A percentile compares a stretch with the other conserved stretches of the same genome.
Evolutionary conservation across 2,797 vertebrate species (phyloP).

Genomic region (Clarias laeviceps): DNA sequence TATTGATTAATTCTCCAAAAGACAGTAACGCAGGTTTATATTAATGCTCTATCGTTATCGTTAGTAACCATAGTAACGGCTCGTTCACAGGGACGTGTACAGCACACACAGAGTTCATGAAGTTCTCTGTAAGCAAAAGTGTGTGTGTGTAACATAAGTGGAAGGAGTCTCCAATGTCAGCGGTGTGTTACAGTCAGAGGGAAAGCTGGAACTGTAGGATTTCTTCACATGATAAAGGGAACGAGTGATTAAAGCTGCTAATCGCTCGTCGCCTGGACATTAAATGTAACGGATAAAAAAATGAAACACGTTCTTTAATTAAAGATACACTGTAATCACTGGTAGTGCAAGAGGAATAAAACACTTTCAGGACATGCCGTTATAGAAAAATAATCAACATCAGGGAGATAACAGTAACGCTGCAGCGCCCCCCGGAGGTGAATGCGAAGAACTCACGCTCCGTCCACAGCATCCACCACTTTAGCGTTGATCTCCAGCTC

Average conservation of each 20-base stretch:
- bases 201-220: no score
- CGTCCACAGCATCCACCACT: conserved; percentile 90
- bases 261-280: background rate
- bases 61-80: background rate
- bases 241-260: background rate
- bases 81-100: background rate
- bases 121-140: no score
- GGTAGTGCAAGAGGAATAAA: background rate
- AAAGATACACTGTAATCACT: background rate
- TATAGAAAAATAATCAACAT: background rate
- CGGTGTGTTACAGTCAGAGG: no score
- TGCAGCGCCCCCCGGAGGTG: background rate
- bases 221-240: background rate
- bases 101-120: no score
- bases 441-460: conserved; percentile 77
- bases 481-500: conserved; percentile 86
- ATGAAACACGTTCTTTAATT: background rate
- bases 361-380: background rate
- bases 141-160: no score
- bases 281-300: background rate
- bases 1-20: background rate
- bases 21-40: background rate
- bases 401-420: background rate
- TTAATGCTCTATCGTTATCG: background rate
- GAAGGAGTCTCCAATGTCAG: no score